Evolutionary conservation across 2,113 vertebrate species (phyloP).

Genomic region (Otis tarda): DNA sequence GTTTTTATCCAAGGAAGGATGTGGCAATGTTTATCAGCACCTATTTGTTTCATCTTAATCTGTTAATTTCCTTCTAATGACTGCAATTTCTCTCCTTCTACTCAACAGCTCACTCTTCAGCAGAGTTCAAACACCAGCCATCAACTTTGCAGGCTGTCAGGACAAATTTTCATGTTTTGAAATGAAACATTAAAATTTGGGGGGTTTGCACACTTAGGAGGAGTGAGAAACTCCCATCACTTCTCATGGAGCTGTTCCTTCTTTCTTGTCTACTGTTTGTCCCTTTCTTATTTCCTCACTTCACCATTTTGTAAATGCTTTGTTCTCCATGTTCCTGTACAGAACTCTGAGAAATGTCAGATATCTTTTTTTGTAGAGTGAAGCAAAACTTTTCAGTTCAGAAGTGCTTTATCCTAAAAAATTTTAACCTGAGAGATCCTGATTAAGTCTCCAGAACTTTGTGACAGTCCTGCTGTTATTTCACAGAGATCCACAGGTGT

Average conservation of each 20-base stretch:
- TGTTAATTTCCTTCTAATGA: neutral
- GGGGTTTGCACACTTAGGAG: neutral
- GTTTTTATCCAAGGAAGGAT: neutral
- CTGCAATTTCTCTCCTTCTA: neutral
- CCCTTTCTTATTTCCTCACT: neutral
- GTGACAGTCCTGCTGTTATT: neutral
- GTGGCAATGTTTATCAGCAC: neutral
- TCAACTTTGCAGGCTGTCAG: neutral
- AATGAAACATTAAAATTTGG: too few species aligned
- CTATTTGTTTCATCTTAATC: neutral
- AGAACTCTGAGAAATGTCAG: neutral
- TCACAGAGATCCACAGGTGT: neutral
- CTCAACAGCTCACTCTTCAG: neutral
- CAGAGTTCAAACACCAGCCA: neutral
- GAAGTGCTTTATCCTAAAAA: neutral
- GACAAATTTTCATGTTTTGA: neutral
- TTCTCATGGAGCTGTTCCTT: neutral
- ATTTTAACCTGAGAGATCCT: neutral
- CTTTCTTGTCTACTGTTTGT: neutral
- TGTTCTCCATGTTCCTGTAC: neutral
- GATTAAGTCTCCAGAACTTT: neutral
- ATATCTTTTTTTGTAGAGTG: neutral
- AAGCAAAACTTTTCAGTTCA: neutral
- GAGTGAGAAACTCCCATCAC: neutral
- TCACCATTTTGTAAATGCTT: neutral